A percentile compares a stretch with the other conserved stretches of the same genome.
Evolutionary conservation across 1,140 invertebrate genomes (phyloP).

Genomic region (Drosophila aff.): DNA sequence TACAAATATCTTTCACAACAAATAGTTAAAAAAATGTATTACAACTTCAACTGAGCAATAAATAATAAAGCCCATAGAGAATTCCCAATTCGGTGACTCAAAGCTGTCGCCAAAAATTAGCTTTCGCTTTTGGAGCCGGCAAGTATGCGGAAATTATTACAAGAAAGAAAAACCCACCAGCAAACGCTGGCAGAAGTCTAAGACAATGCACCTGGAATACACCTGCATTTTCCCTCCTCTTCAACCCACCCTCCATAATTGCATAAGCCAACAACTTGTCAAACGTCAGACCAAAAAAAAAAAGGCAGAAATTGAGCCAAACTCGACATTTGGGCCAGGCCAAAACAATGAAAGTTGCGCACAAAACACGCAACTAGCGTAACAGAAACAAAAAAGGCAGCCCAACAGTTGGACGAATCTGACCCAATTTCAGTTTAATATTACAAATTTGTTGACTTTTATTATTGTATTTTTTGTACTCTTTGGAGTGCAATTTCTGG

Average conservation of each 20-base stretch:
- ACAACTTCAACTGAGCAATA: neutral
- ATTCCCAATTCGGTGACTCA: neutral
- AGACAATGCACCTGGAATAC: slow-evolving; percentile 45
- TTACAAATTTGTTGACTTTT: slow-evolving; percentile 54
- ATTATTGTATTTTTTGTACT: slow-evolving; percentile 30
- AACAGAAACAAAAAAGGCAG: slow-evolving; percentile 45
- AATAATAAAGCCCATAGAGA: neutral
- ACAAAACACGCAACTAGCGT: slow-evolving; percentile 69
- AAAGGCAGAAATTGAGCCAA: slow-evolving; percentile 25
- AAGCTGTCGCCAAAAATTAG: slow-evolving; percentile 8
- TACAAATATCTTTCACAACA: neutral
- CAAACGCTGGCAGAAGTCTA: slow-evolving; percentile 26
- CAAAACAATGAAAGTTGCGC: slow-evolving; percentile 67
- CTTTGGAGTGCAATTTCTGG: slow-evolving; percentile 26
- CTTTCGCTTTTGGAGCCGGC: slow-evolving; percentile 37
- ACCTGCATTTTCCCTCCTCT: slow-evolving; percentile 14
- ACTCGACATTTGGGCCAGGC: slow-evolving; percentile 58
- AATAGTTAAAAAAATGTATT: neutral
- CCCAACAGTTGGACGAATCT: slow-evolving; percentile 45
- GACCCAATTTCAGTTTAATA: slow-evolving; percentile 71
- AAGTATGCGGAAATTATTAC: slow-evolving; percentile 50
- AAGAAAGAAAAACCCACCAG: slow-evolving; percentile 21
- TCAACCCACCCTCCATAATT: neutral
- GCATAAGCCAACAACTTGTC: slow-evolving; percentile 60
- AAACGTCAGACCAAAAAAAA: slow-evolving; percentile 58